A percentile compares a stretch with the other conserved stretches of the same genome.
These are phyloP conservation scores for Ctenopoma multispine DNA, from an alignment of 2,797 vertebrate genomes.

Conservation along the genomic window DNA sequence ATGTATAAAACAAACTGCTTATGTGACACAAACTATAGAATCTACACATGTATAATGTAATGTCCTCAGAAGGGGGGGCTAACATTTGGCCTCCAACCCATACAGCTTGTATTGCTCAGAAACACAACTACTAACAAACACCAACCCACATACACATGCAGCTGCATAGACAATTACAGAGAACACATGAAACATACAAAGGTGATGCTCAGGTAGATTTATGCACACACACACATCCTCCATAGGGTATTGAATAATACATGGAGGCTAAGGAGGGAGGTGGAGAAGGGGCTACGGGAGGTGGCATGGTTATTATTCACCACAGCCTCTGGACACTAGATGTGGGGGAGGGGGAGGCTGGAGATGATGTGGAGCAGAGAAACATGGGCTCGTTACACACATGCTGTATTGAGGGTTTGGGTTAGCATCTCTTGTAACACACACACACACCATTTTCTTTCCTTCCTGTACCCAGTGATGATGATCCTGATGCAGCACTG, in stretches of 20 bases:
- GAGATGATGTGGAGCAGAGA: constrained; percentile 15
- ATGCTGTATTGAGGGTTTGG: constrained; percentile 8
- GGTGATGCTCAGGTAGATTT: constrained; percentile 34
- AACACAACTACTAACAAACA: not conserved
- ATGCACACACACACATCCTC: constrained; percentile 30
- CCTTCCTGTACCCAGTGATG: not conserved
- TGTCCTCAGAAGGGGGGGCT: not conserved
- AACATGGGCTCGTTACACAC: constrained; percentile 42
- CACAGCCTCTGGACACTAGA: constrained; percentile 44
- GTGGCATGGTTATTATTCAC: constrained; percentile 61
- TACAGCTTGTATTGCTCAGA: not conserved
- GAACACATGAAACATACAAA: not conserved
- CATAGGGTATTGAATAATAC: constrained; percentile 73
- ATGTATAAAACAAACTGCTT: not conserved
- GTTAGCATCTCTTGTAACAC: not conserved
- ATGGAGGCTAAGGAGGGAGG: constrained; percentile 53
- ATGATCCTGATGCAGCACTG: not conserved
- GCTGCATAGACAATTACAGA: constrained; percentile 4
- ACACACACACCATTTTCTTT: not conserved
- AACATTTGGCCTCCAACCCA: constrained; percentile 2
- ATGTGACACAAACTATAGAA: not conserved
- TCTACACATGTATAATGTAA: not conserved
- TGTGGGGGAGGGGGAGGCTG: constrained; percentile 35
- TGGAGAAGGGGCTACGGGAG: not conserved
- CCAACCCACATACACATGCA: constrained; percentile 16